Evolutionary conservation across 1,140 invertebrate genomes (phyloP).

Genomic region (Micrasema longulum): DNA sequence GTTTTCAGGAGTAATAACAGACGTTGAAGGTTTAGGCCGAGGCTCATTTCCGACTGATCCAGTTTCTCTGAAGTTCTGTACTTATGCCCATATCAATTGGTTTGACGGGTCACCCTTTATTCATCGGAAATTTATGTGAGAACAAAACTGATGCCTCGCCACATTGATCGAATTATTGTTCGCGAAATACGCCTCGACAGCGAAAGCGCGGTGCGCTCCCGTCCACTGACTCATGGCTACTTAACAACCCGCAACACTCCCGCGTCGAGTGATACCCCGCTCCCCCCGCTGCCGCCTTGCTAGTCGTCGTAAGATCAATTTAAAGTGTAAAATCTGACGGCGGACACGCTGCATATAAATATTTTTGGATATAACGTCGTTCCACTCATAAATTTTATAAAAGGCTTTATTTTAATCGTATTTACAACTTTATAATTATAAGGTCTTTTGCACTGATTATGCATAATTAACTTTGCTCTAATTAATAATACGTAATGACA

Average conservation of each 20-base stretch:
- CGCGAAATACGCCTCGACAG: background rate
- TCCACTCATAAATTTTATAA: no score
- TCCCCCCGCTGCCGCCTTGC: background rate
- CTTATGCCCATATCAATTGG: no score
- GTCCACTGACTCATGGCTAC: background rate
- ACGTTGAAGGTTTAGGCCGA: no score
- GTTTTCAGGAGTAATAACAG: background rate
- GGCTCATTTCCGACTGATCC: no score
- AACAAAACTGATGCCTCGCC: no score
- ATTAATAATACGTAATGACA: no score
- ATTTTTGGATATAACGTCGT: no score
- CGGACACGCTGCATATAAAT: background rate
- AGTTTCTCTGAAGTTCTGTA: background rate
- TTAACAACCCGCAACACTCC: background rate
- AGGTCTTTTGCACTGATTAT: no score
- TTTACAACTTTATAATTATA: no score
- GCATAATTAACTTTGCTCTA: no score
- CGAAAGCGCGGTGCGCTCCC: conserved; percentile 2
- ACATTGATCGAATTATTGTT: background rate
- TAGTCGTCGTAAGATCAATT: background rate
- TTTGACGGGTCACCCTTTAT: background rate
- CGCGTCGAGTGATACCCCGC: conserved; percentile 3
- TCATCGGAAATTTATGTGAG: background rate
- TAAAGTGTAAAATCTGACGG: conserved; percentile 1
- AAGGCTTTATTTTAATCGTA: no score